Conservation (phyloP, 2,888 invertebrate species). For the Amphipoea oculea region DNA sequence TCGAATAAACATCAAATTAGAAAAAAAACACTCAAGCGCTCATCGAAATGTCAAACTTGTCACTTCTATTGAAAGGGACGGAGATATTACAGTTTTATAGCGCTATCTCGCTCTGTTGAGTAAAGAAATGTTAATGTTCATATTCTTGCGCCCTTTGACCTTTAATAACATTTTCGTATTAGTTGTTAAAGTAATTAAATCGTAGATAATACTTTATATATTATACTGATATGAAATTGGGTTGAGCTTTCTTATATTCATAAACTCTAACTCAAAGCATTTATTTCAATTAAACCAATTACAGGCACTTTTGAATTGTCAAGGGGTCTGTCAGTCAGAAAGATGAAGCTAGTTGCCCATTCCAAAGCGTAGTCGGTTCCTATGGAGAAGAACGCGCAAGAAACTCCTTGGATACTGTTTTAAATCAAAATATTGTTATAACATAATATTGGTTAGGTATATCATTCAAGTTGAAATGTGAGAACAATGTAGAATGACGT, state of each 20-base stretch:
- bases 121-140: not conserved
- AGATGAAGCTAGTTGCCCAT: no score
- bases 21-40: constrained; percentile 36
- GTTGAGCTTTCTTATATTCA: not conserved
- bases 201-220: constrained; percentile 15
- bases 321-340: no score
- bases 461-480: no score
- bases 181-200: constrained; percentile 17
- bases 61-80: constrained; percentile 28
- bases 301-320: not conserved
- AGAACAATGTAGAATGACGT: no score
- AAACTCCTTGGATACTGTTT: no score
- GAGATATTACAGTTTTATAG: constrained; percentile 8
- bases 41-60: constrained; percentile 55
- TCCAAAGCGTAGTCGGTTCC: no score
- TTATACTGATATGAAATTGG: not conserved
- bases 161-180: constrained; percentile 38
- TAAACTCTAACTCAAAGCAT: not conserved
- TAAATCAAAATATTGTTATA: no score
- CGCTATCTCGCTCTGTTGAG: constrained; percentile 3
- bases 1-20: constrained; percentile 33
- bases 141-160: constrained; percentile 29
- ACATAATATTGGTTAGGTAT: no score
- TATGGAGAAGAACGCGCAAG: no score
- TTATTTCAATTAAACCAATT: not conserved